Percentiles rank a stretch among this genome's conserved stretches.
Conservation (phyloP, 1,140 invertebrate genomes). For the Temnothorax longispinosus region DNA sequence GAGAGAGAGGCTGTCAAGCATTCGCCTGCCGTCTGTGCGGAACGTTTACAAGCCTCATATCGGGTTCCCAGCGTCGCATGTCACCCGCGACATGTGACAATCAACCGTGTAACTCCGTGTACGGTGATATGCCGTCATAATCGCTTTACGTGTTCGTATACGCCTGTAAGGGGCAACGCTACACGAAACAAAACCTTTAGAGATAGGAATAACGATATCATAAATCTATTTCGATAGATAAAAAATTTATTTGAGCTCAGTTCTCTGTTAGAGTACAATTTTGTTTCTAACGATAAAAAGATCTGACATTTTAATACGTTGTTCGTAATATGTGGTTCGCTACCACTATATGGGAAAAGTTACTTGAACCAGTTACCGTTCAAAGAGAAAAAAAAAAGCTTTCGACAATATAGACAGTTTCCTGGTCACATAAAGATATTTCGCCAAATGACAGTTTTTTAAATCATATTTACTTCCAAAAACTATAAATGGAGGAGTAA, state of each 20-base stretch:
- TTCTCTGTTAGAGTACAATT: not conserved
- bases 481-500: no score
- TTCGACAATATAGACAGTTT: no score
- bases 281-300: not conserved
- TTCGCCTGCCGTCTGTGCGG: not conserved
- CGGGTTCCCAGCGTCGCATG: constrained; percentile 23
- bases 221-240: not conserved
- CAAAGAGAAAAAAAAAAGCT: no score
- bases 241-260: not conserved
- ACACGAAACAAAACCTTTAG: not conserved
- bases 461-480: not conserved
- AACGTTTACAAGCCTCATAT: constrained; percentile 57
- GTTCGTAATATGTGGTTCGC: no score
- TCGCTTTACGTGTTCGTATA: constrained; percentile 16
- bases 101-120: constrained; percentile 13
- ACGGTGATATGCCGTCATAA: constrained; percentile 34
- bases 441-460: not conserved
- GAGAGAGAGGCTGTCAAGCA: constrained; percentile 42
- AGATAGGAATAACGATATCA: not conserved
- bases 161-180: not conserved
- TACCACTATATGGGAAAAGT: no score
- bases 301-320: no score
- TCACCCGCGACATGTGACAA: constrained; percentile 43
- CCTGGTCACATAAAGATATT: not conserved
- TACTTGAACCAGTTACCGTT: no score